phyloP scores from a whole-genome alignment of 2,797 vertebrate species.

The Peromyscus melanophrys region DNA sequence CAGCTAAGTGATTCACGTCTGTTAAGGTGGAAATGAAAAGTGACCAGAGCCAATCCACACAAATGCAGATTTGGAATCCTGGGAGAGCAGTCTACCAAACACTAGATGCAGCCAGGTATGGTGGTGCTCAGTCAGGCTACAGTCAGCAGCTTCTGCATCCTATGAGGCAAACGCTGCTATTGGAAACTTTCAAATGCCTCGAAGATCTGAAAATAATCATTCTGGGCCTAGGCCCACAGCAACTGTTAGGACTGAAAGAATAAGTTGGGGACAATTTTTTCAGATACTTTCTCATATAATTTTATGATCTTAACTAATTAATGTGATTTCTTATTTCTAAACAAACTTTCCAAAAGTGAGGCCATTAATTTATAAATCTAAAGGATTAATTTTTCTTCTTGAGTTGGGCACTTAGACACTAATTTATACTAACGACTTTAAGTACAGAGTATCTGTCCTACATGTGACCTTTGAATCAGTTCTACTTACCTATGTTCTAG shows the following conservation, averaged over 20 bases:
- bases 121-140: background rate
- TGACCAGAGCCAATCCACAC: conserved; percentile 74
- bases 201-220: conserved; percentile 24
- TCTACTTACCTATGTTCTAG: background rate
- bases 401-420: background rate
- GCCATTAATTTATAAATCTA: conserved; percentile 7
- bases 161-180: background rate
- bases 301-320: conserved; percentile 19
- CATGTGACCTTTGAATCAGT: background rate
- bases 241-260: background rate
- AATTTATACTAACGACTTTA: conserved; percentile 31
- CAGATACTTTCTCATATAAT: conserved; percentile 32
- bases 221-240: background rate
- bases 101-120: conserved; percentile 69
- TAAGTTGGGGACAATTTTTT: conserved; percentile 12
- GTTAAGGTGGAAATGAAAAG: conserved; percentile 75
- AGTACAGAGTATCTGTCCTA: background rate
- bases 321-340: background rate
- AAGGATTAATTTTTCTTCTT: conserved; percentile 23
- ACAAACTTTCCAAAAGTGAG: background rate
- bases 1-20: conserved; percentile 57
- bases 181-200: conserved; percentile 53
- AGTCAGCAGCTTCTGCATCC: background rate
- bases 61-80: conserved; percentile 74
- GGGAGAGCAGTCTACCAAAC: conserved; percentile 71